These are phyloP conservation scores for Bufo bufo DNA, from an alignment of 2,113 vertebrate genomes.

Conservation along the genomic window DNA sequence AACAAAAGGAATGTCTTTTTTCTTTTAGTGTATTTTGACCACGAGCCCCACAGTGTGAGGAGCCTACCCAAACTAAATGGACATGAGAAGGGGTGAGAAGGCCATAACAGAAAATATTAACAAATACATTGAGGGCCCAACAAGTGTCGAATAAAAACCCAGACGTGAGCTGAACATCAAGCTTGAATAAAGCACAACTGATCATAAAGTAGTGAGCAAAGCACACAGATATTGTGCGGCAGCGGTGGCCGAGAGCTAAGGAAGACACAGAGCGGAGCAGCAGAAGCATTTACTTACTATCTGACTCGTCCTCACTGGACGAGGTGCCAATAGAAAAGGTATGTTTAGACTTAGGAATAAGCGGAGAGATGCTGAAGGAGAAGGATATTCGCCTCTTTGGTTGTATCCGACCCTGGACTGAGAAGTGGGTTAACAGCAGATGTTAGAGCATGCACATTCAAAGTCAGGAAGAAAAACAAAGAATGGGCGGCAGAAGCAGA, in stretches of 20 bases:
- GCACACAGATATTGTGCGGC: neutral
- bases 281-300: constrained; percentile 83
- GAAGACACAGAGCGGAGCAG: constrained; percentile 40
- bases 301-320: constrained; percentile 86
- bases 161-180: too few relatives aligned
- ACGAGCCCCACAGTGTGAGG: too few relatives aligned
- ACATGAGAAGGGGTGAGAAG: too few relatives aligned
- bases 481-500: constrained; percentile 33
- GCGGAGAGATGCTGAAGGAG: constrained; percentile 89
- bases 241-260: constrained; percentile 35
- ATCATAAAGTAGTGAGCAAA: constrained; percentile 32
- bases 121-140: neutral
- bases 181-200: neutral
- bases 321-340: constrained; percentile 85
- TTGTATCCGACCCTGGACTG: constrained; percentile 76
- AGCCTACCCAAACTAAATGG: too few relatives aligned
- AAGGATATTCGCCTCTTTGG: constrained; percentile 86
- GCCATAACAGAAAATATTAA: neutral
- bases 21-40: too few relatives aligned
- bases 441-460: constrained; percentile 67
- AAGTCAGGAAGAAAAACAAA: constrained; percentile 51
- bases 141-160: neutral
- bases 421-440: constrained; percentile 75
- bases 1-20: too few relatives aligned
- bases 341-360: constrained; percentile 90